These are phyloP conservation scores for Lydus trimaculatus DNA, from an alignment of 2,888 invertebrate genomes.

Conservation along the genomic window DNA sequence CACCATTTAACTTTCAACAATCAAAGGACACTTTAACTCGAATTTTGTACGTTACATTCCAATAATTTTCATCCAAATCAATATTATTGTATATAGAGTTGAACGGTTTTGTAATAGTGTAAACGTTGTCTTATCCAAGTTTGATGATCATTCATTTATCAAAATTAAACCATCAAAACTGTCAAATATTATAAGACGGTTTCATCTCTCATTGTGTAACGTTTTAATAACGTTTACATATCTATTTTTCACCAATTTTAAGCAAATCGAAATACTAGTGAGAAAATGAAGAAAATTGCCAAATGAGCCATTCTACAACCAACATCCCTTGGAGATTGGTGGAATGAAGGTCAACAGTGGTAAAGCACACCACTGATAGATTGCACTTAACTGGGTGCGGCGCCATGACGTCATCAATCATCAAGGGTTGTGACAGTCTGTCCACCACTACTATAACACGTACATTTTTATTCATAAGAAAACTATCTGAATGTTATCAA, in stretches of 20 bases:
- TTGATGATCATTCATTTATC: neutral
- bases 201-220: no score
- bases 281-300: constrained; percentile 29
- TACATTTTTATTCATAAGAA: constrained; percentile 7
- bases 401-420: constrained; percentile 43
- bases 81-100: neutral
- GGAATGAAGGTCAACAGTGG: constrained; percentile 39
- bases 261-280: no score
- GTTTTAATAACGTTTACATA: no score
- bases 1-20: constrained; percentile 9
- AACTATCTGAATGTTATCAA: neutral
- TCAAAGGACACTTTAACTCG: neutral
- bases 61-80: neutral
- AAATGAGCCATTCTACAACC: constrained; percentile 10
- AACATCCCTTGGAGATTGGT: constrained; percentile 36
- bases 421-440: constrained; percentile 33
- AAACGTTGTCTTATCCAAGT: neutral
- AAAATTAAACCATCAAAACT: constrained; percentile 1
- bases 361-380: constrained; percentile 44
- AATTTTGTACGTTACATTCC: neutral
- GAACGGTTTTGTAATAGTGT: neutral
- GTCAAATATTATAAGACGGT: no score
- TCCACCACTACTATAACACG: neutral
- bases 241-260: no score
- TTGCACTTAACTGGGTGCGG: constrained; percentile 36